These are phyloP conservation scores for Phocides pigmalion DNA, from an alignment of 1,140 invertebrate genomes.

Conservation along the genomic window DNA sequence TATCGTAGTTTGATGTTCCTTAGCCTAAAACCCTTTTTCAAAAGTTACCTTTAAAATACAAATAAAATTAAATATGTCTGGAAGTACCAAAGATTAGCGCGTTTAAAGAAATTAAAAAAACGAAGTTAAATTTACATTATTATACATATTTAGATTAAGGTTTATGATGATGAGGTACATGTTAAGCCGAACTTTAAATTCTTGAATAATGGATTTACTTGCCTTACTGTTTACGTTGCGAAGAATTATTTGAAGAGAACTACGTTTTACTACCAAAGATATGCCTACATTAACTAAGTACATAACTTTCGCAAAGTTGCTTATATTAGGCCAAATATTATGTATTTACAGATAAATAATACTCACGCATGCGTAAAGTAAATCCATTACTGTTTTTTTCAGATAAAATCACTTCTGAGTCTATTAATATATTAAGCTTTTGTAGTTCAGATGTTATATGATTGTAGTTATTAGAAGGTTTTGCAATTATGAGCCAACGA, in stretches of 20 bases:
- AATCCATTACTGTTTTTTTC: constrained; percentile 32
- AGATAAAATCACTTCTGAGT: constrained; percentile 56
- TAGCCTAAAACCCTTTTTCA: too few relatives aligned
- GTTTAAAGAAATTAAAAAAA: too few relatives aligned
- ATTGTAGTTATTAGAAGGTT: not conserved
- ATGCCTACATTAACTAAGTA: not conserved
- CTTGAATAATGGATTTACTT: not conserved
- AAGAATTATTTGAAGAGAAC: too few relatives aligned
- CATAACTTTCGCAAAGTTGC: not conserved
- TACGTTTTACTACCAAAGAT: too few relatives aligned
- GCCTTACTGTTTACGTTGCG: not conserved
- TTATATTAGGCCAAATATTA: not conserved
- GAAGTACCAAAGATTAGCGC: too few relatives aligned
- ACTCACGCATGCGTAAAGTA: constrained; percentile 47
- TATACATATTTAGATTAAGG: too few relatives aligned
- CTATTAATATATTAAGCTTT: constrained; percentile 42
- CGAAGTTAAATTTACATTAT: too few relatives aligned
- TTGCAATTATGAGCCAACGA: constrained; percentile 50
- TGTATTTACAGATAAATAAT: not conserved
- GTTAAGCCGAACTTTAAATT: too few relatives aligned
- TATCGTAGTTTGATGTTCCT: too few relatives aligned
- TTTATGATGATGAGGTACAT: too few relatives aligned
- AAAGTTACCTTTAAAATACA: too few relatives aligned
- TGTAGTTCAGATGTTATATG: constrained; percentile 25
- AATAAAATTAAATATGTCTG: too few relatives aligned